Conservation (phyloP, 64 coral and sea anemone genomes). For the Anthopleura sola region DNA sequence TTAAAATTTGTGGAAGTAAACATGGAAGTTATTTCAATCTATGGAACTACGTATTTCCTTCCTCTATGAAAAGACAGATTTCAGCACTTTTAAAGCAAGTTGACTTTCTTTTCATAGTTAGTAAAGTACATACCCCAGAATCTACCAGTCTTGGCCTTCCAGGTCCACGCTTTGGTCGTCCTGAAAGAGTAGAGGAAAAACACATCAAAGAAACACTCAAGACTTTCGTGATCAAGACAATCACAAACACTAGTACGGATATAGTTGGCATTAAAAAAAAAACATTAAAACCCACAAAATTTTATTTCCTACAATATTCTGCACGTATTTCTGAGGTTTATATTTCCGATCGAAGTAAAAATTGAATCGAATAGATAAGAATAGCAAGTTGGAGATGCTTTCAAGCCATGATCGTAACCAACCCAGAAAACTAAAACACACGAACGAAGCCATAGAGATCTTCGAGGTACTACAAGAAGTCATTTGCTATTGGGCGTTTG, state of each 20-base stretch:
- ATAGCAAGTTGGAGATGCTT: slow-evolving; percentile 1
- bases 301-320: background rate
- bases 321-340: background rate
- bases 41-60: slow-evolving; percentile 4
- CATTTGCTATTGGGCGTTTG: background rate
- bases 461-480: slow-evolving; percentile 11
- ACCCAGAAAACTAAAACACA: slow-evolving; percentile 1
- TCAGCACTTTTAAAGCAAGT: background rate
- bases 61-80: background rate
- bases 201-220: background rate
- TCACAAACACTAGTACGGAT: background rate
- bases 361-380: background rate
- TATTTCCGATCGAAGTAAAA: background rate
- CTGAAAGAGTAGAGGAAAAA: slow-evolving; percentile 5
- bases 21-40: background rate
- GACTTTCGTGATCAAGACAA: background rate
- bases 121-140: slow-evolving; percentile 27
- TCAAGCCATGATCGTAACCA: slow-evolving; percentile 34
- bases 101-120: slow-evolving; percentile 32
- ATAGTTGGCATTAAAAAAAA: background rate
- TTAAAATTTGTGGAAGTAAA: slow-evolving; percentile 3
- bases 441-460: slow-evolving; percentile 54
- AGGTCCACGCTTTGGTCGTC: slow-evolving; percentile 62
- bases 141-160: slow-evolving; percentile 56
- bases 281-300: background rate